phyloP scores from a whole-genome alignment of 2,113 vertebrate genomes.

The Corvus cornix region DNA sequence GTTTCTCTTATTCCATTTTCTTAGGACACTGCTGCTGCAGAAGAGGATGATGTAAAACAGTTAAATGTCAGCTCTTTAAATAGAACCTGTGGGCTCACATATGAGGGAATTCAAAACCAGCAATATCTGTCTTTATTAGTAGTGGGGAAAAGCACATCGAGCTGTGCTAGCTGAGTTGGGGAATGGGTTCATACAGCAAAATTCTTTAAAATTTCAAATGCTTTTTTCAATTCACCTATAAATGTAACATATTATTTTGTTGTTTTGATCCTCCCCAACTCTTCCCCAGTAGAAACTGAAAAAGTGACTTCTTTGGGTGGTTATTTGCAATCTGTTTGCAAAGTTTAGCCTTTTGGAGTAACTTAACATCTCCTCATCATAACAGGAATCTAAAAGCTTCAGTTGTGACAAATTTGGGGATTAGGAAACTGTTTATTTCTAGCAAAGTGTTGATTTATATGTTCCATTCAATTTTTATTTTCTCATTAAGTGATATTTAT shows the following conservation, averaged over 20 bases:
- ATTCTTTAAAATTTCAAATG: not conserved
- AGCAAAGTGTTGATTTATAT: not conserved
- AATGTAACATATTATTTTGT: not conserved
- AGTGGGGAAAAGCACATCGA: not conserved
- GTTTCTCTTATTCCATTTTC: not conserved
- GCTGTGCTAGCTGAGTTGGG: not conserved
- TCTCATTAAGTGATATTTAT: not conserved
- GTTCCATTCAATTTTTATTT: not conserved
- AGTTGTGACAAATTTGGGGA: not conserved
- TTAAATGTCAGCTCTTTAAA: conserved; percentile 41
- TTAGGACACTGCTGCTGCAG: not conserved
- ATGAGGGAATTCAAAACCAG: not conserved
- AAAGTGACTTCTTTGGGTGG: not conserved
- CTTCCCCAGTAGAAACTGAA: not conserved
- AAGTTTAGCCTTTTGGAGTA: not conserved
- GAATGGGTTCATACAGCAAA: not conserved
- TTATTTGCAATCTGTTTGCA: not conserved
- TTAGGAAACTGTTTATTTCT: not conserved
- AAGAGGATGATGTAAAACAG: conserved; percentile 3
- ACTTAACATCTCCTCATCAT: not conserved
- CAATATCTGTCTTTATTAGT: not conserved
- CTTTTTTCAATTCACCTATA: not conserved
- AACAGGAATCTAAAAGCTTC: not conserved
- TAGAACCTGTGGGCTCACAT: conserved; percentile 2
- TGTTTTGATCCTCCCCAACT: not conserved